phyloP scores from a whole-genome alignment of 2,113 vertebrate genomes.

The Echinops telfairi region DNA sequence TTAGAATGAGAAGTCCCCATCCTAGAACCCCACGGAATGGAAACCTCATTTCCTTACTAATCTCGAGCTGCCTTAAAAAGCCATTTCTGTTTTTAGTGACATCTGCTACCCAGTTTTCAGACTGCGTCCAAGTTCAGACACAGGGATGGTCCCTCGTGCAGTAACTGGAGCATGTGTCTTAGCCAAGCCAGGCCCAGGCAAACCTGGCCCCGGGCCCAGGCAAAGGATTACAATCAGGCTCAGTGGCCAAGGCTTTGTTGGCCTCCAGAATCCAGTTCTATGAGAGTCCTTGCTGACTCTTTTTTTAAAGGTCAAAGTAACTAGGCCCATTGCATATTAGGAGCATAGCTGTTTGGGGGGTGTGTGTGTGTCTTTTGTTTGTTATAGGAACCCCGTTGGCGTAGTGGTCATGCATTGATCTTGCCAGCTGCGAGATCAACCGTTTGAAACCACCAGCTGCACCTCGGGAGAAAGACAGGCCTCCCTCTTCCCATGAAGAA shows the following conservation, averaged over 20 bases:
- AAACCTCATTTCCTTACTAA: neutral
- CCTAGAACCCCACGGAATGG: neutral
- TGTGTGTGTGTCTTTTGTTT: neutral
- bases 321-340: neutral
- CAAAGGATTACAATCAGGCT: neutral
- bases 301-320: neutral
- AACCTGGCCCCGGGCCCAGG: neutral
- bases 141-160: neutral
- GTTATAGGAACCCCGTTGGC: too few species aligned
- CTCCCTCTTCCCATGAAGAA: too few species aligned
- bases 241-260: neutral
- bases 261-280: neutral
- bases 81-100: slow-evolving; percentile 39
- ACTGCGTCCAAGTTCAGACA: neutral
- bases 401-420: too few species aligned
- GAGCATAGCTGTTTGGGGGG: neutral
- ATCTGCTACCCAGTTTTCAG: slow-evolving; percentile 15
- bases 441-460: too few species aligned
- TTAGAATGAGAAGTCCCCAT: neutral
- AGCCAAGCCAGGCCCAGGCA: neutral
- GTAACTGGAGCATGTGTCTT: neutral
- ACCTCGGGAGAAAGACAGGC: too few species aligned
- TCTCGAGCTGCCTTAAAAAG: slow-evolving; percentile 28
- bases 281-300: neutral
- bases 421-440: too few species aligned